Evolutionary conservation across 2,888 invertebrate species (phyloP).

Genomic region (Brachylomia viminalis): DNA sequence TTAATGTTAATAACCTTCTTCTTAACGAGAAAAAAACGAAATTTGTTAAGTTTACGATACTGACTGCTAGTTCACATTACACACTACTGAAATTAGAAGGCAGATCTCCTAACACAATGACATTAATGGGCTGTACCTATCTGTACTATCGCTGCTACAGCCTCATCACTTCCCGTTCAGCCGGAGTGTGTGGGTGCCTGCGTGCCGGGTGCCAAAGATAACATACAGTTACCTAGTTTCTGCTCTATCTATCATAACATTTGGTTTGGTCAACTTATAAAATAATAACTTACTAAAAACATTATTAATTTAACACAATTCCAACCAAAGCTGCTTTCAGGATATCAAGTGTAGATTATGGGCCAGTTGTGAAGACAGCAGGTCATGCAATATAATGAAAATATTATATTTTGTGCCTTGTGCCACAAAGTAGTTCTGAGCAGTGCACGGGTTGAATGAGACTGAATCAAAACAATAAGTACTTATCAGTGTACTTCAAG

Average conservation of each 20-base stretch:
- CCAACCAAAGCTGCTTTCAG: neutral
- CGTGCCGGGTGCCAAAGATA: conserved; percentile 12
- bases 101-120: conserved; percentile 5
- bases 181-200: conserved; percentile 30
- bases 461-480: conserved; percentile 8
- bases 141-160: neutral
- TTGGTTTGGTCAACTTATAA: neutral
- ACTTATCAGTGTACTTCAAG: neutral
- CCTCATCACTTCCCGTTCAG: conserved; percentile 7
- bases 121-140: neutral
- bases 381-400: neutral
- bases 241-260: conserved; percentile 2
- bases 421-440: conserved; percentile 1
- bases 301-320: neutral
- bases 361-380: neutral
- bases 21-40: no score
- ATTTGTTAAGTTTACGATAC: no score
- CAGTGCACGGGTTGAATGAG: neutral
- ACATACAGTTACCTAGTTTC: conserved; percentile 1
- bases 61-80: no score
- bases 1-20: no score
- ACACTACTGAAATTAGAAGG: neutral
- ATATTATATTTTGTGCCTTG: neutral
- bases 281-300: neutral
- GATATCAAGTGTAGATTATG: neutral